Base-by-base conservation (phyloP, 2,113 vertebrate species). In the Hyperoodon ampullatus region DNA sequence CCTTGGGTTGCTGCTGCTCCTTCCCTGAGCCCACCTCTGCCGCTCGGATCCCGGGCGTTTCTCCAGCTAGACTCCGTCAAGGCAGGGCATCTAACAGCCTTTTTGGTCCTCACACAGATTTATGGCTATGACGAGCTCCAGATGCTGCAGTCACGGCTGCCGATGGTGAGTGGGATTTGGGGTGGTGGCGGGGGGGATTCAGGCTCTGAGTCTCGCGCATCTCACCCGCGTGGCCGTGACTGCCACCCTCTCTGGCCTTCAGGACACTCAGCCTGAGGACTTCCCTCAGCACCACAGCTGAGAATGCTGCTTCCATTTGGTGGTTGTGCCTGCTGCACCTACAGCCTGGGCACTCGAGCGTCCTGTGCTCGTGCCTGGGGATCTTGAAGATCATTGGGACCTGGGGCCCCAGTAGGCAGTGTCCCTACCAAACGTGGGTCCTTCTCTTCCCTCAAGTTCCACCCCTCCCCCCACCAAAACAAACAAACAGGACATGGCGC, bases 71-170 rank as follows among this genome's bases (percentile, higher is more conserved):
- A 88, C 18, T 39, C 23, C 28, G 26, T 53, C 6, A 33, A 42
- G 81, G 53, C 1, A 16, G n/a, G 35, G 18, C 11, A 1, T 92
- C 80, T 95, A 58, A 96, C 2, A 9, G 93, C 82, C 53, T 74
- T 97, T 95, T 97, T 97, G 97, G 91, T 96, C 96, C 97, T 97
- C 83, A 98, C 98, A 98, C 99, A 99, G 99, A 99, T 99, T 95
- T 99, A 99, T 68, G 99, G 99, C 97, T 99, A 99, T 75, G 99
- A 99, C 44, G 99, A 99, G 98, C 99, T 99, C 78, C 99, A 99
- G 97, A 99, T 99, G 99, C 99, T 99, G 92, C 99, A 99, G 94
- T 99, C 99, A 89, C 99, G 99, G 98, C 98, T 99, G 95, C 99
- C 99, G 72, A 97, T 99, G 99, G 99, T 99, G 97, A 99, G 99